Evolutionary conservation across 2,797 vertebrate genomes (phyloP).

Genomic region (Gymnoscopelus braueri): DNA sequence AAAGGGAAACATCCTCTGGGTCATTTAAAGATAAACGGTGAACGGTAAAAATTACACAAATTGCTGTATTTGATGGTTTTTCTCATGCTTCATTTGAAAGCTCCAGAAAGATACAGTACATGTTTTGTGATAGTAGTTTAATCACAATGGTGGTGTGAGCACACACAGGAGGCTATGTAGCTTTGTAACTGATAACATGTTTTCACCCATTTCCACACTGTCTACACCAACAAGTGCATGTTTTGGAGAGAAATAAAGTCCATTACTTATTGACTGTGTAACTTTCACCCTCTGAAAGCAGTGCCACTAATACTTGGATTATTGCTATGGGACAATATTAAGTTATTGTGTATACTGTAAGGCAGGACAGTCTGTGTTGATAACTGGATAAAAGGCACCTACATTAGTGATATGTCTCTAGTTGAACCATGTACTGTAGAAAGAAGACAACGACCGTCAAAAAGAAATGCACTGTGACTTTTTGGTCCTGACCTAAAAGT

Average conservation of each 20-base stretch:
- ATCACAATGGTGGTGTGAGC: constrained; percentile 6
- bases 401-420: too few species aligned
- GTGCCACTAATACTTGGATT: neutral
- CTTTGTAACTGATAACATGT: constrained; percentile 14
- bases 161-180: constrained; percentile 1
- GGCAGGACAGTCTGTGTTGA: too few species aligned
- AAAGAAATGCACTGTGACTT: too few species aligned
- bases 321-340: too few species aligned
- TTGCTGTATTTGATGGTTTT: neutral
- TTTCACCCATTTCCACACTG: constrained; percentile 40
- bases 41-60: neutral
- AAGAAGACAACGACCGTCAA: too few species aligned
- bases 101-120: neutral
- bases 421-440: too few species aligned
- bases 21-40: constrained; percentile 4
- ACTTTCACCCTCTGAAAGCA: constrained; percentile 2
- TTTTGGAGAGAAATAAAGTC: constrained; percentile 62
- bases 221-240: constrained; percentile 57
- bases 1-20: neutral
- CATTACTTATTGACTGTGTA: constrained; percentile 24
- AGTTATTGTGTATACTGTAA: too few species aligned
- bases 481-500: too few species aligned
- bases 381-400: too few species aligned
- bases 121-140: constrained; percentile 26
- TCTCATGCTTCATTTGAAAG: constrained; percentile 11